phyloP scores from a whole-genome alignment of 2,113 vertebrate species.

The Syngnathus scovelli region DNA sequence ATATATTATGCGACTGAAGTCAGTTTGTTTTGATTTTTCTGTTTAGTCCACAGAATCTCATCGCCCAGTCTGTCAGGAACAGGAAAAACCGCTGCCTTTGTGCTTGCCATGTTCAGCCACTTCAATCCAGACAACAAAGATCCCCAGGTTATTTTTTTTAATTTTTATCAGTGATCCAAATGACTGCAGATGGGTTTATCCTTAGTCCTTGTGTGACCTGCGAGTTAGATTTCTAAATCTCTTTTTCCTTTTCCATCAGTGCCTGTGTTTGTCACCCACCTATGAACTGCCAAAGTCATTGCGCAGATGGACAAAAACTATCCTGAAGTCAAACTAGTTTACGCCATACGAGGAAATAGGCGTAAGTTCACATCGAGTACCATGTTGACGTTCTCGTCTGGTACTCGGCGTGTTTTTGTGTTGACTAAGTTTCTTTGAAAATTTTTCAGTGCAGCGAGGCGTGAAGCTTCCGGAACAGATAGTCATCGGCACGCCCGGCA shows the following conservation, averaged over 20 bases:
- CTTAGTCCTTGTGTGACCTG: background rate
- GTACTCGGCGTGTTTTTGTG: background rate
- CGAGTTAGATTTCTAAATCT: background rate
- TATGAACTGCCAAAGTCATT: conserved; percentile 97
- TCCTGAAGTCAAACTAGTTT: conserved; percentile 86
- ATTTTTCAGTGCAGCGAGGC: conserved; percentile 84
- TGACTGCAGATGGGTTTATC: background rate
- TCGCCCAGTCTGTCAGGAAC: conserved; percentile 94
- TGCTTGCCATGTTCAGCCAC: conserved; percentile 93
- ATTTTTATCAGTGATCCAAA: background rate
- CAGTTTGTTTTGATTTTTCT: background rate
- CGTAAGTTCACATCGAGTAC: conserved; percentile 67
- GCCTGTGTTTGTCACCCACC: conserved; percentile 93
- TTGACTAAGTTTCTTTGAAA: conserved; percentile 10
- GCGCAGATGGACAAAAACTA: conserved; percentile 94
- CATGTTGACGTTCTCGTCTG: background rate
- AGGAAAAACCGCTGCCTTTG: conserved; percentile 94
- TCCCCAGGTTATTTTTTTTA: conserved; percentile 78
- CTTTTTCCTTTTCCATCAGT: conserved; percentile 66
- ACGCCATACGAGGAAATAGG: conserved; percentile 94
- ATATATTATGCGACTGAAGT: no score
- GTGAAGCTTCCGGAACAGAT: conserved; percentile 89
- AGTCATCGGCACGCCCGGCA: conserved; percentile 94
- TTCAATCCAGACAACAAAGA: conserved; percentile 84
- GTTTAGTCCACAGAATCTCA: conserved; percentile 90